Conservation (phyloP, 2,797 vertebrate genomes). For the Coreius guichenoti region DNA sequence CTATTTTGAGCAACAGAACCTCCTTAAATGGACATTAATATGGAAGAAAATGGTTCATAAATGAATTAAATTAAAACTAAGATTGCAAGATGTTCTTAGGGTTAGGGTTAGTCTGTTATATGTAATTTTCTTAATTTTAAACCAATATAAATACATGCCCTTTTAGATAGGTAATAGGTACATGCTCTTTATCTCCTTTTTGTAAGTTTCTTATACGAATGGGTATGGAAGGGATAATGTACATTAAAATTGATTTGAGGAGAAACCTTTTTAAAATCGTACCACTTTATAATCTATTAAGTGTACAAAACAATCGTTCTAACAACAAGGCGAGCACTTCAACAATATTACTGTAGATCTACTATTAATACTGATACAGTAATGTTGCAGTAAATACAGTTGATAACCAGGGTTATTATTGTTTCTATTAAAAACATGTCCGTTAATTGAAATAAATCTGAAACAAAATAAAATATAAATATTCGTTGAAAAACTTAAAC, state of each 20-base stretch:
- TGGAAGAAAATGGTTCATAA: background rate
- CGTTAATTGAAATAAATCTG: background rate
- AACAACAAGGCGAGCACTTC: background rate
- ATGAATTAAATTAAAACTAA: background rate
- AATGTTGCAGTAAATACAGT: background rate
- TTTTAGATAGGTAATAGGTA: background rate
- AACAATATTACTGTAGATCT: background rate
- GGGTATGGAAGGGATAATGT: background rate
- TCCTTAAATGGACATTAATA: background rate
- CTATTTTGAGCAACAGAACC: background rate
- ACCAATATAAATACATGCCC: background rate
- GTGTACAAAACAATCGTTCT: background rate
- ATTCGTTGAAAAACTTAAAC: background rate
- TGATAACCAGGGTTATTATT: background rate
- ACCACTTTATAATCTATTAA: background rate
- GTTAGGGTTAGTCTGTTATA: background rate
- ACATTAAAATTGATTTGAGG: background rate
- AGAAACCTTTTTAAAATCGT: background rate
- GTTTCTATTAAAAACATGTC: background rate
- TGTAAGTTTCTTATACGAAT: background rate
- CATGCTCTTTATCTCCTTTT: background rate
- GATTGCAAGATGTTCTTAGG: background rate
- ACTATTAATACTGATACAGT: background rate
- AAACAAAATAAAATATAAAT: background rate
- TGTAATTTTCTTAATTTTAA: background rate